Percentiles rank a stretch among this genome's conserved stretches.
Conservation (phyloP, 2,113 vertebrate genomes). For the Prochilodus magdalenae region DNA sequence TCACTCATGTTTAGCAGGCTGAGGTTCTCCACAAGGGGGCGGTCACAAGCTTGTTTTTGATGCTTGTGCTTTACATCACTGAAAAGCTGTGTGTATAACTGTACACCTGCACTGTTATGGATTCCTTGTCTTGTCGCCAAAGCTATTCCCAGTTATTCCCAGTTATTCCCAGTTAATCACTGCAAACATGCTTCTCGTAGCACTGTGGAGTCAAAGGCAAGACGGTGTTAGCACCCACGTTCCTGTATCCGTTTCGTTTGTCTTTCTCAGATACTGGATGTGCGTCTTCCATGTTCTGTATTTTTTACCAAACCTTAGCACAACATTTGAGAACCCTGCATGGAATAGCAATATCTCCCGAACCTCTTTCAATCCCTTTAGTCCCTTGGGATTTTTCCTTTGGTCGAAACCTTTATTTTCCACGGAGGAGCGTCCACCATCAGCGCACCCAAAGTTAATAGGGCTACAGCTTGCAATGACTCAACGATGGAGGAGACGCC, state of each 20-base stretch:
- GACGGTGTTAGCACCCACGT: not conserved
- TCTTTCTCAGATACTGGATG: not conserved
- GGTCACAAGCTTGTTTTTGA: too few species aligned
- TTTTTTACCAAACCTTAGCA: slow-evolving; percentile 19
- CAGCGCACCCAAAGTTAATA: slow-evolving; percentile 43
- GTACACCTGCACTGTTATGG: too few species aligned
- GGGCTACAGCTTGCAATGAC: slow-evolving; percentile 52
- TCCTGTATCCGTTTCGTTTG: not conserved
- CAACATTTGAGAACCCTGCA: slow-evolving; percentile 21
- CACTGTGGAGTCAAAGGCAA: not conserved
- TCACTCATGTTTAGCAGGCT: too few species aligned
- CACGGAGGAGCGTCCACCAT: slow-evolving; percentile 13
- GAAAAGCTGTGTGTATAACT: too few species aligned
- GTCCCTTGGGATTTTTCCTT: slow-evolving; percentile 5
- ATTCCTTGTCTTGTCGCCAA: not conserved
- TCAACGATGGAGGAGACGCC: slow-evolving; percentile 38
- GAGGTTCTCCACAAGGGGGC: too few species aligned
- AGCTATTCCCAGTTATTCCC: not conserved
- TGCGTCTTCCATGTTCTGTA: not conserved
- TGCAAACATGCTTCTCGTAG: not conserved
- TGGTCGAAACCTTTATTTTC: not conserved
- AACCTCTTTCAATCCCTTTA: not conserved
- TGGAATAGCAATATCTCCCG: slow-evolving; percentile 41
- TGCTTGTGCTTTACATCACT: too few species aligned
- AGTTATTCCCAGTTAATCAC: too few species aligned